A percentile compares a stretch with the other conserved stretches of the same genome.
Conservation (phyloP, 2,888 invertebrate genomes). For the Papilio elwesi region DNA sequence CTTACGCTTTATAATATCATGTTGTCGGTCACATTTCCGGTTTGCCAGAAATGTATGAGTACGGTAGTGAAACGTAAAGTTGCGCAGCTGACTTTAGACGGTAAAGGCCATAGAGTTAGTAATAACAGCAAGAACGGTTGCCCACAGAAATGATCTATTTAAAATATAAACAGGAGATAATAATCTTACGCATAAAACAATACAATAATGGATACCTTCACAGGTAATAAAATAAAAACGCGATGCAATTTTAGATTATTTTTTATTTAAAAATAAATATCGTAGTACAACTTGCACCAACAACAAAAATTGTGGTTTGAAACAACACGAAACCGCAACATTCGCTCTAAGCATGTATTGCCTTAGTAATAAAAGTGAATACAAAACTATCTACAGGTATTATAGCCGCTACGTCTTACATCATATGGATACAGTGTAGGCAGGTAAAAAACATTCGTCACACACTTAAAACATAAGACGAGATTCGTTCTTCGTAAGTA, state of each 20-base stretch:
- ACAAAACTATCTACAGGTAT: slow-evolving; percentile 65
- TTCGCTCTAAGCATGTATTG: slow-evolving; percentile 74
- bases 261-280: slow-evolving; percentile 84
- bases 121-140: too few species aligned
- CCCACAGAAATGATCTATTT: too few species aligned
- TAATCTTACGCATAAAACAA: too few species aligned
- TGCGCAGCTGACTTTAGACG: too few species aligned
- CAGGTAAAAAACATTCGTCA: slow-evolving; percentile 50
- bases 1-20: too few species aligned
- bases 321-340: slow-evolving; percentile 76
- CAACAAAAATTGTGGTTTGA: slow-evolving; percentile 82
- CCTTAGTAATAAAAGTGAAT: slow-evolving; percentile 48
- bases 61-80: too few species aligned
- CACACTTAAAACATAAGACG: slow-evolving; percentile 45
- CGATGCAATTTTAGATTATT: slow-evolving; percentile 59
- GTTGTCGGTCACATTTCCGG: too few species aligned
- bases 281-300: slow-evolving; percentile 82
- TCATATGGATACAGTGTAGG: slow-evolving; percentile 13
- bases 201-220: too few species aligned
- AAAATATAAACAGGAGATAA: too few species aligned
- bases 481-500: slow-evolving; percentile 38
- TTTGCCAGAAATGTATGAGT: too few species aligned
- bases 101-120: too few species aligned
- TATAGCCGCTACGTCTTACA: slow-evolving; percentile 15
- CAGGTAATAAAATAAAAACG: slow-evolving; percentile 45